Evolutionary conservation across 2,797 vertebrate species (phyloP).

Genomic region (Amblyraja radiata): DNA sequence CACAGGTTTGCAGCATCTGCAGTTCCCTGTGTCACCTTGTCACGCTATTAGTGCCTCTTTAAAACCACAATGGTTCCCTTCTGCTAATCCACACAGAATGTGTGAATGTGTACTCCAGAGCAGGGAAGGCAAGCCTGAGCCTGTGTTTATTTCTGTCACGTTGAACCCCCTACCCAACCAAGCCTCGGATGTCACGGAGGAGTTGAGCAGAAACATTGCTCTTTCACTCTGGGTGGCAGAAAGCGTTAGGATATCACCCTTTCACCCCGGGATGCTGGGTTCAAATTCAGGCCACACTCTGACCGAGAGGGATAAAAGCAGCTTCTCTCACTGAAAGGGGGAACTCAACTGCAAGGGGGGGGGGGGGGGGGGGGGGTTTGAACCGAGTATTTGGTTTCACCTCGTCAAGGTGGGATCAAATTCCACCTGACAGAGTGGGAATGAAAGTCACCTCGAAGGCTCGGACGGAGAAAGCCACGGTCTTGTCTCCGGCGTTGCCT

Average conservation of each 20-base stretch:
- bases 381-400: background rate
- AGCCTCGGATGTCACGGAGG: background rate
- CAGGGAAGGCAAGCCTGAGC: background rate
- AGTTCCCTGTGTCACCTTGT: too few relatives aligned
- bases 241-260: background rate
- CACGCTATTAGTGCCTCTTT: too few relatives aligned
- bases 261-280: constrained; percentile 15
- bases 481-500: background rate
- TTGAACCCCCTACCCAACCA: background rate
- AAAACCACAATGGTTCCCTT: background rate
- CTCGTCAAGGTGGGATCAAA: background rate
- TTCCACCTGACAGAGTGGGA: background rate
- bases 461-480: background rate
- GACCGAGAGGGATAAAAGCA: background rate
- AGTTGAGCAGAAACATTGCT: background rate
- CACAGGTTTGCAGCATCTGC: too few relatives aligned
- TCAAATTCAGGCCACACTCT: constrained; percentile 25
- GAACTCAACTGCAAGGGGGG: background rate
- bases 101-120: background rate
- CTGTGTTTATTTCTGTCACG: background rate
- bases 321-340: background rate
- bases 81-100: too few relatives aligned
- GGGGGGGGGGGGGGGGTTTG: background rate
- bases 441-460: background rate
- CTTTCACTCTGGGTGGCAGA: background rate